phyloP scores from a whole-genome alignment of 1,140 invertebrate genomes.

The Cyclargus thomasi region DNA sequence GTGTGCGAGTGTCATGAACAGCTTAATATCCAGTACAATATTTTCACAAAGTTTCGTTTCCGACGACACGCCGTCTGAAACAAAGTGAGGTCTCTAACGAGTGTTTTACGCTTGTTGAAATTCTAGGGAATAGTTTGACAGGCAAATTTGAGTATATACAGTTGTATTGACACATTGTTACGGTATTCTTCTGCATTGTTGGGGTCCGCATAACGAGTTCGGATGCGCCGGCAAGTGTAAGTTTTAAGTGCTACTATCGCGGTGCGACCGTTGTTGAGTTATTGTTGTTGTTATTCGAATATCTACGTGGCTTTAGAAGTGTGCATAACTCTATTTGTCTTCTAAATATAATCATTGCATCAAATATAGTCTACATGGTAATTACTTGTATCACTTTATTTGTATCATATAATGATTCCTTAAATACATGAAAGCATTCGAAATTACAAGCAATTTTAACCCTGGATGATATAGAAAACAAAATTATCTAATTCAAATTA shows the following conservation, averaged over 20 bases:
- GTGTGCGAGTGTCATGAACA: slow-evolving; percentile 35
- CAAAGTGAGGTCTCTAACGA: slow-evolving; percentile 48
- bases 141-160: slow-evolving; percentile 17
- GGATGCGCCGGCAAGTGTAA: not conserved
- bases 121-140: slow-evolving; percentile 35
- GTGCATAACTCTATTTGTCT: not conserved
- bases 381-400: too few species aligned
- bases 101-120: slow-evolving; percentile 51
- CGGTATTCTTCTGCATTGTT: slow-evolving; percentile 10
- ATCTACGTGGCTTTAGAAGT: not conserved
- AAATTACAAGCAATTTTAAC: too few species aligned
- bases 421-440: too few species aligned
- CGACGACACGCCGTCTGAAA: slow-evolving; percentile 43
- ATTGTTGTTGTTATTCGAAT: not conserved
- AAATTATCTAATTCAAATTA: too few species aligned
- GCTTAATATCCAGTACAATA: slow-evolving; percentile 58
- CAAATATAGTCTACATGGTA: not conserved
- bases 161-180: slow-evolving; percentile 16
- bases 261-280: not conserved
- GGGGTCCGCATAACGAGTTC: slow-evolving; percentile 7
- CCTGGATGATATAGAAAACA: too few species aligned
- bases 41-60: slow-evolving; percentile 54
- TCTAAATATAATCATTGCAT: not conserved
- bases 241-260: slow-evolving; percentile 12
- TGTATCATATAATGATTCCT: too few species aligned